Percentiles rank a stretch among this genome's conserved stretches.
These are phyloP conservation scores for Drosophila bocki DNA, from an alignment of 1,140 invertebrate species.

Conservation along the genomic window DNA sequence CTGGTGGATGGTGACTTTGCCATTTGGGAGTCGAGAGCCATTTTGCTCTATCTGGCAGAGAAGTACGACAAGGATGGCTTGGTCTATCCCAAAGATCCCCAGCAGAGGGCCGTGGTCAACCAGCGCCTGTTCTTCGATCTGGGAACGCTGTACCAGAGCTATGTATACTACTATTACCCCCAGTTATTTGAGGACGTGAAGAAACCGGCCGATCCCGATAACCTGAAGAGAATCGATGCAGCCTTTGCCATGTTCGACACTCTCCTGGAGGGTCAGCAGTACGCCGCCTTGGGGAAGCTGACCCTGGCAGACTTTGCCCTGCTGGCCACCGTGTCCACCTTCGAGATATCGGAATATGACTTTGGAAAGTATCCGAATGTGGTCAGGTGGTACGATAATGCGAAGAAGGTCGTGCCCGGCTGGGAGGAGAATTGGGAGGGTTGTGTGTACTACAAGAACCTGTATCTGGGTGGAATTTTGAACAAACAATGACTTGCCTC, in stretches of 20 bases:
- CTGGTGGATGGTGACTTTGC: conserved; percentile 88
- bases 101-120: conserved; percentile 89
- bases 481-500: conserved; percentile 22
- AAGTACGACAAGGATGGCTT: conserved; percentile 89
- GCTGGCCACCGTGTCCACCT: conserved; percentile 88
- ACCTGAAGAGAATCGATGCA: conserved; percentile 87
- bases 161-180: conserved; percentile 88
- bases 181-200: conserved; percentile 88
- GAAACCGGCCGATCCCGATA: conserved; percentile 87
- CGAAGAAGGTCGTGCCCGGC: conserved; percentile 88
- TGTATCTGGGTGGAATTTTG: conserved; percentile 41
- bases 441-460: conserved; percentile 85
- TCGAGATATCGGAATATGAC: conserved; percentile 88
- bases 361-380: conserved; percentile 89
- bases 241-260: conserved; percentile 88
- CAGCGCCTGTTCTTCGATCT: conserved; percentile 91
- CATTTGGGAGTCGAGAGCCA: conserved; percentile 89
- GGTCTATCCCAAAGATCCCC: conserved; percentile 89
- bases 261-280: conserved; percentile 88
- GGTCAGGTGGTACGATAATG: conserved; percentile 88
- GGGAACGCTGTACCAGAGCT: conserved; percentile 88
- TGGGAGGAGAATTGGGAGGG: conserved; percentile 90
- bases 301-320: conserved; percentile 90
- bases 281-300: conserved; percentile 88
- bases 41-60: conserved; percentile 89